A percentile compares a stretch with the other conserved stretches of the same genome.
Conservation (phyloP, 1,140 invertebrate genomes). For the honey bee (Apis mellifera) region DNA sequence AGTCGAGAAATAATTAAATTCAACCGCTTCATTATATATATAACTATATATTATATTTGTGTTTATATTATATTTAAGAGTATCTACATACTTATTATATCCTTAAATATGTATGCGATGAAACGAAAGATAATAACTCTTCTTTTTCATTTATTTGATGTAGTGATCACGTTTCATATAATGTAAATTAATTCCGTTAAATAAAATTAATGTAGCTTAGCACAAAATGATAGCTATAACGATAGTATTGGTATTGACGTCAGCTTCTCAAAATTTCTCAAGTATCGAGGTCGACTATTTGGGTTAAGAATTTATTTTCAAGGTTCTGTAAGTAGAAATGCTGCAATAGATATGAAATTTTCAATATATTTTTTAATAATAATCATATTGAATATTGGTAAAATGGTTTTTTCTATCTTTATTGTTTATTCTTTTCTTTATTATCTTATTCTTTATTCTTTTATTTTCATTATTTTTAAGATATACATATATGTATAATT, state of each 20-base stretch:
- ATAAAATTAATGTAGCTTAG: neutral
- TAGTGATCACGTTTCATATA: accelerated
- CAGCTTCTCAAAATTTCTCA: constrained; percentile 7
- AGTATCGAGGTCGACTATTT: constrained; percentile 19
- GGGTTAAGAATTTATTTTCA: constrained; percentile 29
- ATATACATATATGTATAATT: no score
- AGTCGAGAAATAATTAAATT: constrained; percentile 8
- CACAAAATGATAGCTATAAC: neutral
- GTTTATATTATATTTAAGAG: no score
- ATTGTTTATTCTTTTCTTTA: neutral
- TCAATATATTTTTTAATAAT: neutral
- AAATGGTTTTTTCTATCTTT: neutral
- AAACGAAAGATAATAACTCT: no score
- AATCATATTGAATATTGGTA: neutral
- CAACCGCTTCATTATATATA: neutral
- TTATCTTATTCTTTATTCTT: no score
- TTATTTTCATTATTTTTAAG: no score
- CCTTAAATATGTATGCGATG: no score
- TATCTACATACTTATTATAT: no score
- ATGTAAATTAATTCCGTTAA: constrained; percentile 1
- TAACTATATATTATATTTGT: neutral
- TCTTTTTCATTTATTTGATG: neutral
- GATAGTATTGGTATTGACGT: constrained; percentile 30
- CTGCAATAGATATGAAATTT: neutral
- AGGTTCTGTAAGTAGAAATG: neutral